Evolutionary conservation across 2,888 invertebrate species (phyloP).

Genomic region (Catocala fraxini): DNA sequence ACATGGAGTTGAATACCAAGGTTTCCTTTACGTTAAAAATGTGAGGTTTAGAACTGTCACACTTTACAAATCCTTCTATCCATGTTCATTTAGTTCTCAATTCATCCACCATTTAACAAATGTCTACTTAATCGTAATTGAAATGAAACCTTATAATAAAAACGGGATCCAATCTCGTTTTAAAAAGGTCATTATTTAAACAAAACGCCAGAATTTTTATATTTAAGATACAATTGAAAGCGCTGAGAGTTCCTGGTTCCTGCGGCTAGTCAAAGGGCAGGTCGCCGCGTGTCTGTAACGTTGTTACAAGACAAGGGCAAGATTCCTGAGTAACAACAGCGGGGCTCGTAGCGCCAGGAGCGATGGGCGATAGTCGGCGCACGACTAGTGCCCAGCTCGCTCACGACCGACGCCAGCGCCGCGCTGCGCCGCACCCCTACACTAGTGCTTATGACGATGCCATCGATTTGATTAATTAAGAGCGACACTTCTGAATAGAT

Average conservation of each 20-base stretch:
- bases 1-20: too few relatives aligned
- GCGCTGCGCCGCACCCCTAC: constrained; percentile 8
- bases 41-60: too few relatives aligned
- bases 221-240: neutral
- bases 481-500: constrained; percentile 15
- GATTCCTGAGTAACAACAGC: constrained; percentile 57
- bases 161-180: neutral
- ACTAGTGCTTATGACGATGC: constrained; percentile 35
- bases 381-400: constrained; percentile 47
- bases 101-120: too few relatives aligned
- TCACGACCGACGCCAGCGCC: constrained; percentile 41
- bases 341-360: constrained; percentile 55
- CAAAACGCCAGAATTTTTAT: neutral
- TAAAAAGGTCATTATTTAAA: neutral
- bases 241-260: constrained; percentile 27
- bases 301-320: constrained; percentile 48
- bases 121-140: too few relatives aligned
- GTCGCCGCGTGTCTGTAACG: constrained; percentile 43
- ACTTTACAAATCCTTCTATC: too few relatives aligned
- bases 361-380: constrained; percentile 63
- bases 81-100: too few relatives aligned
- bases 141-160: too few relatives aligned
- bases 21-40: too few relatives aligned
- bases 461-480: constrained; percentile 38
- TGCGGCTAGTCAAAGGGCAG: constrained; percentile 47